A percentile compares a stretch with the other conserved stretches of the same genome.
Conservation (phyloP, 2,113 vertebrate genomes). For the Toxotes chatareus region DNA sequence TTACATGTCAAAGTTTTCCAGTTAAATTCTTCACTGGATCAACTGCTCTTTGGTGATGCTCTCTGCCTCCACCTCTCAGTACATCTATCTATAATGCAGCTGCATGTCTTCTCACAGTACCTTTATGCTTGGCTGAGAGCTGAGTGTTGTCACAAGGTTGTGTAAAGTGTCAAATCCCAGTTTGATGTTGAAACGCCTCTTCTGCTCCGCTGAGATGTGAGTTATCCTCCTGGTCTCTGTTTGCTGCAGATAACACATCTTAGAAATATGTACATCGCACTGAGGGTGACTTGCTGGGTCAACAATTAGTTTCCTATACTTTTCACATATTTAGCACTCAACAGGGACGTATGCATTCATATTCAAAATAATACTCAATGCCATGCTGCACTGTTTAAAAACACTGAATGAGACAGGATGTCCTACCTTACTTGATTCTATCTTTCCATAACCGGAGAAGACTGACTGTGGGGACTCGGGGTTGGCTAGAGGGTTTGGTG, state of each 20-base stretch:
- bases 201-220: conserved; percentile 97
- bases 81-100: conserved; percentile 20
- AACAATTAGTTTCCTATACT: neutral
- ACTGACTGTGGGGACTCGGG: conserved; percentile 77
- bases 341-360: neutral
- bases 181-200: conserved; percentile 99
- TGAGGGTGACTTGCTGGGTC: neutral
- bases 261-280: conserved; percentile 19
- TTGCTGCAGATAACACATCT: conserved; percentile 75
- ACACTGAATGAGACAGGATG: neutral
- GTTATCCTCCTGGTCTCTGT: conserved; percentile 92
- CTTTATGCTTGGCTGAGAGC: conserved; percentile 94
- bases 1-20: neutral
- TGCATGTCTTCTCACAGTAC: conserved; percentile 62
- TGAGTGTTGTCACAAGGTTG: conserved; percentile 92
- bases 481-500: conserved; percentile 69
- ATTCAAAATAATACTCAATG: neutral
- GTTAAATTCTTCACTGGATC: neutral
- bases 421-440: conserved; percentile 88
- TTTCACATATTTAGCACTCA: conserved; percentile 9
- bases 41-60: neutral
- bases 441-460: conserved; percentile 76
- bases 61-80: conserved; percentile 21
- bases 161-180: conserved; percentile 96
- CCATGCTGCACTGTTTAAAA: neutral